Conservation (phyloP, 2,113 vertebrate species). For the Odocoileus virginianus region DNA sequence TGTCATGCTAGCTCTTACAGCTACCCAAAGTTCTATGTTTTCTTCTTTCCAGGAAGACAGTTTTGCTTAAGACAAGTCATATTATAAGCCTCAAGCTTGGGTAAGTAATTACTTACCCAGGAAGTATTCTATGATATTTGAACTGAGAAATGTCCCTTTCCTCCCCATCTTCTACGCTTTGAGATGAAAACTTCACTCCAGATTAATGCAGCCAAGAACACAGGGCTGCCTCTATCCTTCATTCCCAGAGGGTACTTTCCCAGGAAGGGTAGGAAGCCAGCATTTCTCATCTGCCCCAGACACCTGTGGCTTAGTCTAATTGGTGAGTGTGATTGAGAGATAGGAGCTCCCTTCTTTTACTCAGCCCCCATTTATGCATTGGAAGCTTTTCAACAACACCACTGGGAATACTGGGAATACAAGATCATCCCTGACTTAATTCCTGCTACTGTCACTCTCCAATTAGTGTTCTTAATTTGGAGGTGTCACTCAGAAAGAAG, state of each 20-base stretch:
- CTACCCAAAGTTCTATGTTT: background rate
- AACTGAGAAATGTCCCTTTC: background rate
- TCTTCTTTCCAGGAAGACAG: background rate
- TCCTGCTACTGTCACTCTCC: background rate
- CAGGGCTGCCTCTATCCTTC: background rate
- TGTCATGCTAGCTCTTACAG: background rate
- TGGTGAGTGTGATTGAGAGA: background rate
- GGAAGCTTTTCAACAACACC: background rate
- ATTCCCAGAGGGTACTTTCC: background rate
- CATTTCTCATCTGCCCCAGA: background rate
- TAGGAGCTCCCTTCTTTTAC: background rate
- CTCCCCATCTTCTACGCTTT: background rate
- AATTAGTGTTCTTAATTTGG: background rate
- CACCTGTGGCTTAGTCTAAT: background rate
- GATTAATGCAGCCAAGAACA: background rate
- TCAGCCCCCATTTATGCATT: background rate
- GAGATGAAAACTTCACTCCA: background rate
- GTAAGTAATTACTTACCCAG: no score
- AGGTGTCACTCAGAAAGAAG: background rate
- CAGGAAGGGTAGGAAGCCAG: background rate
- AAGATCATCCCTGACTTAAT: background rate
- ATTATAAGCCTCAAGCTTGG: background rate
- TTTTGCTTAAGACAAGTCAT: background rate
- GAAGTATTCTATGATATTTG: background rate
- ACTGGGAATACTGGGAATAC: background rate